Evolutionary conservation across 2,797 vertebrate genomes (phyloP).

Genomic region (Rhinophrynus dorsalis): DNA sequence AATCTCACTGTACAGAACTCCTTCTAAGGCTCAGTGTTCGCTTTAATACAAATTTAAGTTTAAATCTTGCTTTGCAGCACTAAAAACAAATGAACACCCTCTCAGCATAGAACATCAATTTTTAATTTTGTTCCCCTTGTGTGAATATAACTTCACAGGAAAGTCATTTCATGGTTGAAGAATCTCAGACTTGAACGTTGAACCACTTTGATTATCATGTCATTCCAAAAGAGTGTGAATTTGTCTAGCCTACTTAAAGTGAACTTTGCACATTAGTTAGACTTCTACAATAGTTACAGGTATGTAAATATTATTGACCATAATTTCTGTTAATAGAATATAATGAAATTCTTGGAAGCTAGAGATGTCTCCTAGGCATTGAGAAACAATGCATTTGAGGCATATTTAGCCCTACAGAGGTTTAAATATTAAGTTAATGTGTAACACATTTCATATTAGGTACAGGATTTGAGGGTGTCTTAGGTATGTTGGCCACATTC

Average conservation of each 20-base stretch:
- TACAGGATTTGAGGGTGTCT: no score
- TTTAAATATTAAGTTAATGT: no score
- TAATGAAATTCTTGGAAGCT: no score
- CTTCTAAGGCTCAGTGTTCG: not conserved
- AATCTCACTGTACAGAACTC: not conserved
- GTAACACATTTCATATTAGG: no score
- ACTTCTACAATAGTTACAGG: no score
- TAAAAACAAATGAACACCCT: conserved; percentile 33
- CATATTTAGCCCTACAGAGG: no score
- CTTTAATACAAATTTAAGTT: conserved; percentile 22
- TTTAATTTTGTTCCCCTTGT: conserved; percentile 39
- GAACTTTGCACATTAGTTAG: not conserved
- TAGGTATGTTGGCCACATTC: no score
- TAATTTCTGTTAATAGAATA: no score
- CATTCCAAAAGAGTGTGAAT: conserved; percentile 21
- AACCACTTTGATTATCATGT: conserved; percentile 30
- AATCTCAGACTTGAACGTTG: conserved; percentile 35
- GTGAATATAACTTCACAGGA: conserved; percentile 27
- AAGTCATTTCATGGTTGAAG: conserved; percentile 43
- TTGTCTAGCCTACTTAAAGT: conserved; percentile 22
- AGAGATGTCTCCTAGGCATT: no score
- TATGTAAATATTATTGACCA: no score
- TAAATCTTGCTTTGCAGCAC: conserved; percentile 8
- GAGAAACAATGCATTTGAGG: no score
- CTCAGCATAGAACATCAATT: conserved; percentile 18